Conservation (phyloP, 2,797 vertebrate species). For the Trematomus bernacchii region DNA sequence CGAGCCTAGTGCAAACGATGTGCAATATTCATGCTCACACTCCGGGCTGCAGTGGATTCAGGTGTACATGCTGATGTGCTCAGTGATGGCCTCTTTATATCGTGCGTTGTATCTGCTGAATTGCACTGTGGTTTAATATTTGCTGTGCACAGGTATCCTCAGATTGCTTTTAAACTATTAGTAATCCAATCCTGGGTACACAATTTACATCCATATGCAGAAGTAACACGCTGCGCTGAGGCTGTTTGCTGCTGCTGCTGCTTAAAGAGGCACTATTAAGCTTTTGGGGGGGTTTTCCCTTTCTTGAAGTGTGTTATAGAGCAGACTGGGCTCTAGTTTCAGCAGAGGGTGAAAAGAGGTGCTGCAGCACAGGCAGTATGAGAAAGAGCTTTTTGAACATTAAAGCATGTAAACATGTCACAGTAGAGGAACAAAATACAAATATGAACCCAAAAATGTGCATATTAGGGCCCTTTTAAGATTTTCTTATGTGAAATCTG, state of each 20-base stretch:
- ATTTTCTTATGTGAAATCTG: background rate
- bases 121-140: constrained; percentile 20
- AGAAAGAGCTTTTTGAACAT: too few relatives aligned
- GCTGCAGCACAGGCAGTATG: too few relatives aligned
- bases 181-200: constrained; percentile 14
- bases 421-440: too few relatives aligned
- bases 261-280: too few relatives aligned
- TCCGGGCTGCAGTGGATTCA: constrained; percentile 23
- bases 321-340: background rate
- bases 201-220: background rate
- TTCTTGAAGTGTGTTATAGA: background rate
- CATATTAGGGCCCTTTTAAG: too few relatives aligned
- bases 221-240: background rate
- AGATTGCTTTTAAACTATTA: constrained; percentile 21
- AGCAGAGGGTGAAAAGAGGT: too few relatives aligned
- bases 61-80: constrained; percentile 28
- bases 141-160: constrained; percentile 32
- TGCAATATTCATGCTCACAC: constrained; percentile 27
- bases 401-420: too few relatives aligned
- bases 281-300: too few relatives aligned
- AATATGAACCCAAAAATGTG: too few relatives aligned
- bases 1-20: constrained; percentile 21
- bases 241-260: background rate
- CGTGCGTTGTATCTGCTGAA: constrained; percentile 33
- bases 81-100: constrained; percentile 35